Evolutionary conservation across 2,888 invertebrate genomes (phyloP), one percentile per base, ranked within the genome.

Genomic region (Drosophila quasianomalipes): DNA sequence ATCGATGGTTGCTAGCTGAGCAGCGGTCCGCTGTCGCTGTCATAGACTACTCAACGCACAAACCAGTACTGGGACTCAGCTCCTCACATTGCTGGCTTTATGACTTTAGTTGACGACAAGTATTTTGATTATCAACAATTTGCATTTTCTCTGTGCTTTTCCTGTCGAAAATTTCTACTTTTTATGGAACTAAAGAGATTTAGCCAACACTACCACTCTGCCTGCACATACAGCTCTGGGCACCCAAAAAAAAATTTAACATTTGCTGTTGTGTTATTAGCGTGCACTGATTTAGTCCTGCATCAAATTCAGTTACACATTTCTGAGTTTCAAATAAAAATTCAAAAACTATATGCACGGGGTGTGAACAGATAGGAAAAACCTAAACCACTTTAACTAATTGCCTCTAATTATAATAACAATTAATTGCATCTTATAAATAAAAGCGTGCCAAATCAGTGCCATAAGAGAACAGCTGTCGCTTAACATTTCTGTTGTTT

Each of bases 11-110:
- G 35, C 44, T 53, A 51, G 51, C 16, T 57, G 53, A 49, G 22
- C 54, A 49, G 44, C 67, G 49, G 14, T 26, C 12, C 33, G 44
- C 51, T 47, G 49, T 22, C 33, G 44, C 47, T 53, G 52, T 65
- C 76, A 41, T 58, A 49, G 30, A 79, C 54, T 44, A 79, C 54
- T 44, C 52, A 53, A 79, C 66, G 55, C 63, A 53, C 22, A 44
- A 63, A 35, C 47, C 60, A 64, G 51, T 51, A 66, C 39, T 41
- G 47, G 19, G 31, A 52, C 51, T 51, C 22, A 47, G 44, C 58
- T 63, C 28, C 49, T 79, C 66, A 72, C 79, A 79, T 79, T 64
- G 71, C 62, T 75, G 22, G 54, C 30, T 57, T 64, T 61, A 39
- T 37, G 9, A 5, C 54, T 47, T 33, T 26, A 61, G 39, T 30